phyloP scores from a whole-genome alignment of 35 echinoderm and acorn worm species.

The Apostichopus californicus region DNA sequence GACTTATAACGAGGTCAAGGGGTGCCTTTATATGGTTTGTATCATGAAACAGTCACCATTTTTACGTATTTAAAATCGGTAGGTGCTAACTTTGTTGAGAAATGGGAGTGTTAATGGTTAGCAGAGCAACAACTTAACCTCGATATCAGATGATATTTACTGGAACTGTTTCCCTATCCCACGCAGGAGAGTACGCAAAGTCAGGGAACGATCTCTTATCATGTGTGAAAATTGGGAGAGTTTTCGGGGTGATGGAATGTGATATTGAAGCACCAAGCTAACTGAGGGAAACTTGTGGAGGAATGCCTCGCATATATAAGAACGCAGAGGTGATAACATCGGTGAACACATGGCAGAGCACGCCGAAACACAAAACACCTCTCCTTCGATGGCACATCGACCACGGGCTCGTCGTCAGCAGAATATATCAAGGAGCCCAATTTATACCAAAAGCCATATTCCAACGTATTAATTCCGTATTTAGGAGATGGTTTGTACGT shows the following conservation, averaged over 20 bases:
- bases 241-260: constrained; percentile 21
- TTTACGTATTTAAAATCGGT: background rate
- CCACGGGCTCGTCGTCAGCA: constrained; percentile 10
- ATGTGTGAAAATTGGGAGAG: background rate
- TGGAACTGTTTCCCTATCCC: constrained; percentile 22
- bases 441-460: constrained; percentile 52
- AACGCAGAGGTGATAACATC: constrained; percentile 16
- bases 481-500: no score
- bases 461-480: background rate
- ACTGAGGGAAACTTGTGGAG: background rate
- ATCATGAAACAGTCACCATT: background rate
- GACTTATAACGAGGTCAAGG: constrained; percentile 1
- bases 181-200: background rate
- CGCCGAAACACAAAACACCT: constrained; percentile 11
- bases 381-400: constrained; percentile 38
- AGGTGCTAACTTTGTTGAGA: background rate
- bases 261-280: constrained; percentile 19
- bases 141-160: background rate
- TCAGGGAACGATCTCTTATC: background rate
- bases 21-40: background rate
- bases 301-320: constrained; percentile 43
- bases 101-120: constrained; percentile 36
- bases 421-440: constrained; percentile 19
- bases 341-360: constrained; percentile 33
- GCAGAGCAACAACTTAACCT: background rate